These are phyloP conservation scores for Mactromeris polynyma DNA, from an alignment of 2,888 invertebrate genomes.

Conservation along the genomic window DNA sequence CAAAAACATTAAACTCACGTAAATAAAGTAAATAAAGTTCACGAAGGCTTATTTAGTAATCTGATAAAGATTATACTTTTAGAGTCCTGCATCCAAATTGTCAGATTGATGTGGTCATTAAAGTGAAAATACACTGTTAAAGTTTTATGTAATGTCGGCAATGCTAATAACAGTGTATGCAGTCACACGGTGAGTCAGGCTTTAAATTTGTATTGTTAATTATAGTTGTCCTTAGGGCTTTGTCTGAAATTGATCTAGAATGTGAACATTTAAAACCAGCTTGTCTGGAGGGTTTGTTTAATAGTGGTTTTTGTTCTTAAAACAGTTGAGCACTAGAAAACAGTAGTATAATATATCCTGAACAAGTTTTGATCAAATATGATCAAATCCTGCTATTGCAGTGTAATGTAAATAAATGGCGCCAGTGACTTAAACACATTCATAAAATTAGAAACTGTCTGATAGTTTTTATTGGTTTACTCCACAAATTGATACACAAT, in stretches of 20 bases:
- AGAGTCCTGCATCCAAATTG: neutral
- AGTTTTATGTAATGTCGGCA: conserved; percentile 1
- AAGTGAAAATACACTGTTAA: conserved; percentile 11
- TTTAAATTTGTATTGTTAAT: conserved; percentile 10
- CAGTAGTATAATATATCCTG: conserved; percentile 3
- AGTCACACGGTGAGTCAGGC: neutral
- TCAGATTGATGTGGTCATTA: conserved; percentile 2
- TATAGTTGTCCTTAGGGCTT: neutral
- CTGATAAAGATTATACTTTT: neutral
- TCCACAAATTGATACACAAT: conserved; percentile 44
- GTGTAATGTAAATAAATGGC: conserved; percentile 46
- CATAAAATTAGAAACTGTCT: conserved; percentile 28
- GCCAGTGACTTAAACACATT: conserved; percentile 41
- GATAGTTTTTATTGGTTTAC: conserved; percentile 37
- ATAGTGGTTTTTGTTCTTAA: neutral
- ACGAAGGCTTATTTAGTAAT: neutral
- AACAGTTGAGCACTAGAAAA: neutral
- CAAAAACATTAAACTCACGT: neutral
- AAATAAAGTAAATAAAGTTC: neutral
- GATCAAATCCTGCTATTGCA: neutral
- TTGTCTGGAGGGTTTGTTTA: neutral
- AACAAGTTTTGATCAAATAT: neutral
- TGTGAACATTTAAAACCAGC: neutral
- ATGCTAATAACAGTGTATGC: neutral
- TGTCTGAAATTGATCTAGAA: conserved; percentile 9